Percentiles rank a stretch among this genome's conserved stretches.
Evolutionary conservation across 2,797 vertebrate genomes (phyloP).

Genomic region (Crenichthys baileyi): DNA sequence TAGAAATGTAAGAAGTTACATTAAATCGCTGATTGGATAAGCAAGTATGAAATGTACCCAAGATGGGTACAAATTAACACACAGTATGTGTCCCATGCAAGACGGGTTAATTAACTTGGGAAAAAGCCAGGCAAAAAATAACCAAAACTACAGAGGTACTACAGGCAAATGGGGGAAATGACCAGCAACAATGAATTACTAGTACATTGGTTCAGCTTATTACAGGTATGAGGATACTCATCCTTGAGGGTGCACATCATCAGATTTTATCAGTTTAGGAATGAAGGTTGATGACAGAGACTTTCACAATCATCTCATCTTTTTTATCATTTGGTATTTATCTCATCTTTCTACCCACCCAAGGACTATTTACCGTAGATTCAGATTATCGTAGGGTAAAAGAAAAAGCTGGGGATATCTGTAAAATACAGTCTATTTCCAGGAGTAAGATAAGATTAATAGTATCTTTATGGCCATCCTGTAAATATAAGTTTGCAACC

Average conservation of each 20-base stretch:
- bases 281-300: slow-evolving; percentile 10
- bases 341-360: neutral
- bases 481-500: neutral
- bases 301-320: neutral
- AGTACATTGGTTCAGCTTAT: neutral
- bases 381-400: neutral
- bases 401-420: neutral
- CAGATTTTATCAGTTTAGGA: slow-evolving; percentile 17
- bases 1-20: no score
- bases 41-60: neutral
- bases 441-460: neutral
- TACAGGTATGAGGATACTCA: neutral
- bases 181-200: neutral
- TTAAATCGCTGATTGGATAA: neutral
- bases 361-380: neutral
- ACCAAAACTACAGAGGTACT: neutral
- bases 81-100: neutral
- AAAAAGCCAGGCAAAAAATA: neutral
- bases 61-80: neutral
- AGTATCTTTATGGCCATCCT: neutral
- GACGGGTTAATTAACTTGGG: neutral
- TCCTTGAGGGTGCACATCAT: neutral
- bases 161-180: neutral
- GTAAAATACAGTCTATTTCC: neutral
- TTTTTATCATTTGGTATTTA: neutral